A percentile compares a stretch with the other conserved stretches of the same genome.
Evolutionary conservation across 2,797 vertebrate genomes (phyloP).

Genomic region (Acipenser ruthenus): DNA sequence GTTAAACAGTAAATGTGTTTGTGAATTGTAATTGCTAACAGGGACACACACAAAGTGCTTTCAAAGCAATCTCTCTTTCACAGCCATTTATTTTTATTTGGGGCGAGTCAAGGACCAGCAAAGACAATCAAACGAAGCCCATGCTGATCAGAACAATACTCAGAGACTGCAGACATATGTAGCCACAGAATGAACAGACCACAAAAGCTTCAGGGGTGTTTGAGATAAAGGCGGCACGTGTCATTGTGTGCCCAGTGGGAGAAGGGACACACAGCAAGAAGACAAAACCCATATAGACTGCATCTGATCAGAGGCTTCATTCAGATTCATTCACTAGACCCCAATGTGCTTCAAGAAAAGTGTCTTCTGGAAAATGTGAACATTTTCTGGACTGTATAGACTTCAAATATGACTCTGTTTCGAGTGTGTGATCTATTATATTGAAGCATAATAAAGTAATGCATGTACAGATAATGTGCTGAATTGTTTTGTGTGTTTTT

Average conservation of each 20-base stretch:
- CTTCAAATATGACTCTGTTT: not conserved
- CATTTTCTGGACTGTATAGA: not conserved
- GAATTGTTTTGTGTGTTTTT: too few relatives aligned
- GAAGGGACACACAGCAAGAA: constrained; percentile 21
- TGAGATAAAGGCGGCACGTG: constrained; percentile 40
- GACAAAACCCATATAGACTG: constrained; percentile 19
- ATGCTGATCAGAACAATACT: constrained; percentile 41
- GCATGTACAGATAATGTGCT: too few relatives aligned
- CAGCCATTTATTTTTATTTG: not conserved
- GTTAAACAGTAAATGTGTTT: too few relatives aligned
- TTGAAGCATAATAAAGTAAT: not conserved
- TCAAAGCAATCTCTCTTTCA: not conserved
- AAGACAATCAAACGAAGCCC: constrained; percentile 31
- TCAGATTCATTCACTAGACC: constrained; percentile 29
- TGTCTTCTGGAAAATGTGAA: not conserved
- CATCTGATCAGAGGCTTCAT: constrained; percentile 16
- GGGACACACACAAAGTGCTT: not conserved
- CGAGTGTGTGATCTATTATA: not conserved
- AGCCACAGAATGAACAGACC: constrained; percentile 49
- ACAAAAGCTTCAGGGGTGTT: constrained; percentile 45
- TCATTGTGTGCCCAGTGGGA: constrained; percentile 32
- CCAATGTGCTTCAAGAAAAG: constrained; percentile 14
- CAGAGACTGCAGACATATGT: constrained; percentile 45
- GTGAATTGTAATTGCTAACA: too few relatives aligned
- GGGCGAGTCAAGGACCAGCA: constrained; percentile 21